Conservation (phyloP, 2,888 invertebrate genomes). For the Malachius bipustulatus region DNA sequence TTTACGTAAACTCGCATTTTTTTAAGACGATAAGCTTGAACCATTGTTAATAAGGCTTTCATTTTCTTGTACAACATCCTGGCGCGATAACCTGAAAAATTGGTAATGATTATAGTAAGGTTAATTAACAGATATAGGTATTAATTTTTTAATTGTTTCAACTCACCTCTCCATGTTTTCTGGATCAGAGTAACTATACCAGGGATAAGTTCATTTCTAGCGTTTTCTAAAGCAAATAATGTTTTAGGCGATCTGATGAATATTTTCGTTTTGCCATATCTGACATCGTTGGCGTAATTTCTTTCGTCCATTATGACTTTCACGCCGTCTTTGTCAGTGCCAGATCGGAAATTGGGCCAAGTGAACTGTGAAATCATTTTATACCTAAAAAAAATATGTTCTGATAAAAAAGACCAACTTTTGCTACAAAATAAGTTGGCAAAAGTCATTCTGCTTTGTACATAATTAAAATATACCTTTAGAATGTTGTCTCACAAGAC, state of each 20-base stretch:
- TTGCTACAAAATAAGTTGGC: too few relatives aligned
- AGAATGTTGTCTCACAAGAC: too few relatives aligned
- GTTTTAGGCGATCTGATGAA: slow-evolving; percentile 91
- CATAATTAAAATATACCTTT: too few relatives aligned
- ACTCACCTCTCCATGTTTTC: slow-evolving; percentile 76
- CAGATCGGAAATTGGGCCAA: slow-evolving; percentile 89
- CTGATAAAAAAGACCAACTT: too few relatives aligned
- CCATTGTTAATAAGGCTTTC: slow-evolving; percentile 74
- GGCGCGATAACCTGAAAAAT: slow-evolving; percentile 35
- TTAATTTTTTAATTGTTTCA: not conserved
- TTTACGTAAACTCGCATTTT: slow-evolving; percentile 63
- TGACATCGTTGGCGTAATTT: slow-evolving; percentile 69
- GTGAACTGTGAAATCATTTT: slow-evolving; percentile 94
- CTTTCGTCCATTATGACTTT: slow-evolving; percentile 72
- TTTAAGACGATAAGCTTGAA: slow-evolving; percentile 66
- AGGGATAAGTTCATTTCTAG: slow-evolving; percentile 77
- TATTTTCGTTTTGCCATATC: slow-evolving; percentile 90
- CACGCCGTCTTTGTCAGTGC: slow-evolving; percentile 69
- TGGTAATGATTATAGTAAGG: too few relatives aligned
- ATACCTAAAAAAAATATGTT: slow-evolving; percentile 63
- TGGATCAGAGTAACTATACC: slow-evolving; percentile 86
- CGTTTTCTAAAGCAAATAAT: slow-evolving; percentile 77
- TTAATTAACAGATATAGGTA: not conserved
- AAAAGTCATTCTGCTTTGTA: too few relatives aligned
- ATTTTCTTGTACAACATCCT: slow-evolving; percentile 70